Evolutionary conservation across 2,797 vertebrate species (phyloP), one percentile per base, ranked within the genome.

Genomic region (Fistularia commersonii): DNA sequence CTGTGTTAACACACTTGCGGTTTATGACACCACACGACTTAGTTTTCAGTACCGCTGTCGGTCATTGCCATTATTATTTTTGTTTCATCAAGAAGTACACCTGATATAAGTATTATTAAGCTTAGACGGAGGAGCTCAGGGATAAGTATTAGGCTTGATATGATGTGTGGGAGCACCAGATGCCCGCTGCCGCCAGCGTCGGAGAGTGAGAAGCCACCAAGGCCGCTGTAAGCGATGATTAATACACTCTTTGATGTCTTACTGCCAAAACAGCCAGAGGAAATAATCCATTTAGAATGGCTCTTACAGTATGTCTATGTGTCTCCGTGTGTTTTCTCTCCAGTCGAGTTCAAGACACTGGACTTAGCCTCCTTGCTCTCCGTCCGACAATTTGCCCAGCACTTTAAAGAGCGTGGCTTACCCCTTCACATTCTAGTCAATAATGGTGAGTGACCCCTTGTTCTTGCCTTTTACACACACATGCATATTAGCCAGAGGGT

Each of bases 351-450:
- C 72, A 68, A 84, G 41, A 87, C 85, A 66, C 87, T 93, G 69
- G 90, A 96, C 84, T 89, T 97, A 65, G 87, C 90, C 31, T 95
- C 93, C 58, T 78, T 93, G 89, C 86, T 72, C 51, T 96, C 93
- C 32, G 72, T 96, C 64, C 79, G 69, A 68, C 76, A 87, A 8
- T 97, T 94, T 58, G 92, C 91, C 37, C 77, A 76, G 58, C 70
- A 23, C 38, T 96, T 96, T 87, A 89, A 84, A 80, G 64, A 75
- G 57, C 89, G 83, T 79, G 72, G 80, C 10, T 80, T 91, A 47
- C 87, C 86, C 0, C 89, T 97, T 10, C 90, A 95, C 61, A 72
- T 93, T n/a, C 83, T 97, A 73, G 80, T 96, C 72, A 96, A 96
- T 76, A 95, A 95, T 62, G 95, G 95, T 98, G 78, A 90, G 92